These are phyloP conservation scores for Holocentrus rufus DNA, from an alignment of 2,797 vertebrate genomes.

Conservation along the genomic window DNA sequence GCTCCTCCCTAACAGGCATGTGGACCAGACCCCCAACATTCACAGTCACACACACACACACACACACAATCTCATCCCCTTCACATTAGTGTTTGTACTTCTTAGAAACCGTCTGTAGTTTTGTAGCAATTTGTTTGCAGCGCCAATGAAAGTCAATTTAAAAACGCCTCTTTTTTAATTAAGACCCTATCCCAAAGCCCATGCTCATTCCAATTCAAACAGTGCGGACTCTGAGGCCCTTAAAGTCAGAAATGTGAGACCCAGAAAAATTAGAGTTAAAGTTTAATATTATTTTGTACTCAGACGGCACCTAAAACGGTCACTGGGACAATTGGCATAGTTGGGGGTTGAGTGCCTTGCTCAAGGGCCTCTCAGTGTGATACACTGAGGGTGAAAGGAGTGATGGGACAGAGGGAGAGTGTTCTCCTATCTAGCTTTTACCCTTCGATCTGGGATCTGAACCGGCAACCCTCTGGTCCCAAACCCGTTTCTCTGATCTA, in stretches of 20 bases:
- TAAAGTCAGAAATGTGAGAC: too few species aligned
- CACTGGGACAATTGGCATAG: too few species aligned
- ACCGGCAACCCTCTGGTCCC: conserved; percentile 13
- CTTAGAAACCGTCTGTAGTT: not conserved
- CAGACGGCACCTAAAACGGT: too few species aligned
- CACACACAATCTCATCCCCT: conserved; percentile 22
- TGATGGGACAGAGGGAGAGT: not conserved
- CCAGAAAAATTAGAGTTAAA: too few species aligned
- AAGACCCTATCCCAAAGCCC: not conserved
- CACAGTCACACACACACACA: conserved; percentile 11
- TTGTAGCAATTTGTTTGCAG: not conserved
- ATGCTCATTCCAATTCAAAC: not conserved
- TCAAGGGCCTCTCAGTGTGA: not conserved
- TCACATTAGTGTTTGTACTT: not conserved
- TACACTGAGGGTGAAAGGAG: too few species aligned
- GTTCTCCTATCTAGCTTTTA: conserved; percentile 19
- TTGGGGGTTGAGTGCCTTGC: too few species aligned
- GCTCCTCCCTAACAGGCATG: conserved; percentile 56
- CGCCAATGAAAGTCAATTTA: not conserved
- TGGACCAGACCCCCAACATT: conserved; percentile 27
- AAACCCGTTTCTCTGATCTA: conserved; percentile 44
- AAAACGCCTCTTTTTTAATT: not conserved
- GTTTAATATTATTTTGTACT: too few species aligned
- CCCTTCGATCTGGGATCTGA: conserved; percentile 21
- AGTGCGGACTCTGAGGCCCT: too few species aligned